Conservation (phyloP, 2,113 vertebrate species). For the Campylomormyrus numenius region DNA sequence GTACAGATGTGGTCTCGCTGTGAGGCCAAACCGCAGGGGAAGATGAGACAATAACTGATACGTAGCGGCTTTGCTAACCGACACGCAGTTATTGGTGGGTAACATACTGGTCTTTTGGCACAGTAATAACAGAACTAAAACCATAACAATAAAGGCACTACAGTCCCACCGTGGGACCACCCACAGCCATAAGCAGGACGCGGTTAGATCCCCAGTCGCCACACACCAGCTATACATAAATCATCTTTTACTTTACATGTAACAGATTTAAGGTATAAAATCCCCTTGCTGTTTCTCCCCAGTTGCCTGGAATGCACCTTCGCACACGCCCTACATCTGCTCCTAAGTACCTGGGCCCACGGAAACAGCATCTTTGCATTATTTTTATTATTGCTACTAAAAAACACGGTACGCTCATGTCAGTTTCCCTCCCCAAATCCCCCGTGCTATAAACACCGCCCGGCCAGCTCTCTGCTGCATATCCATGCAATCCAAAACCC, state of each 20-base stretch:
- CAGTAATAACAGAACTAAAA: background rate
- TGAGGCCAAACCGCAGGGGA: background rate
- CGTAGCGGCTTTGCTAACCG: background rate
- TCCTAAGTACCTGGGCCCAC: background rate
- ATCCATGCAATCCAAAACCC: background rate
- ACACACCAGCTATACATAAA: background rate
- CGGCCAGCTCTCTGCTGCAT: background rate
- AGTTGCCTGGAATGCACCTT: background rate
- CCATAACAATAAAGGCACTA: background rate
- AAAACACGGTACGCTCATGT: background rate
- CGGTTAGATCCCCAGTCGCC: background rate
- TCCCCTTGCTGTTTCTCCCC: background rate
- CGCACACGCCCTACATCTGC: background rate
- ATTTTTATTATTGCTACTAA: background rate
- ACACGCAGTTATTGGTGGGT: background rate
- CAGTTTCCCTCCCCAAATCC: background rate
- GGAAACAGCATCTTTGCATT: background rate
- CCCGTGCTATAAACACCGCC: background rate
- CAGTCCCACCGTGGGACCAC: background rate
- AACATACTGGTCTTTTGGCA: background rate
- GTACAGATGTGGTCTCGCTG: background rate
- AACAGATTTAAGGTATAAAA: background rate
- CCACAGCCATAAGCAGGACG: background rate
- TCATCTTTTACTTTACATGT: constrained; percentile 7
- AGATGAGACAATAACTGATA: background rate